These are phyloP conservation scores for Pentalonia nigronervosa DNA, from an alignment of 1,140 invertebrate genomes.

Conservation along the genomic window DNA sequence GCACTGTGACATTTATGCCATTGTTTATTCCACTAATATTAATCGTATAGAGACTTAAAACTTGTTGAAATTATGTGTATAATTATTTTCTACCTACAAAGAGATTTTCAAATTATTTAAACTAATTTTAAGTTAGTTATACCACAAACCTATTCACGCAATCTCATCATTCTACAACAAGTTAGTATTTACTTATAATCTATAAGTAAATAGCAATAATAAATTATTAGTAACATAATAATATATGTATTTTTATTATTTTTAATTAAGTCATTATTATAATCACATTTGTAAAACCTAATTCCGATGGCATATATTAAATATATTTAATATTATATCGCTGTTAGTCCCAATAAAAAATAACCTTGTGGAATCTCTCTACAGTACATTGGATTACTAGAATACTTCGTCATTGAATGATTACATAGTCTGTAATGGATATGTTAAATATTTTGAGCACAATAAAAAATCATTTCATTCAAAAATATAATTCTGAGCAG, in stretches of 20 bases:
- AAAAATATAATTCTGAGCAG: too few relatives aligned
- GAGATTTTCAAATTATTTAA: background rate
- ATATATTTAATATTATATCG: background rate
- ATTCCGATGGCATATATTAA: background rate
- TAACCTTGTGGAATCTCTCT: background rate
- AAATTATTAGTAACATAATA: background rate
- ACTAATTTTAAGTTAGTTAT: background rate
- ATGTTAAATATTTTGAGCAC: too few relatives aligned
- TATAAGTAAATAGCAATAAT: background rate
- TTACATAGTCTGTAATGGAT: background rate
- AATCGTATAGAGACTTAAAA: background rate
- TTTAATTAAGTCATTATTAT: background rate
- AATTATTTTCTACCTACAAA: background rate
- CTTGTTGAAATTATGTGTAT: background rate
- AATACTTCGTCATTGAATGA: background rate
- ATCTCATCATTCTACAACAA: too few relatives aligned
- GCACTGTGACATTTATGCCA: background rate
- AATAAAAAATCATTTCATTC: too few relatives aligned
- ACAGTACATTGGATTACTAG: background rate
- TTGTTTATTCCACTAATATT: background rate
- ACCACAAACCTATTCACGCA: background rate
- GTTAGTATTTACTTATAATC: too few relatives aligned
- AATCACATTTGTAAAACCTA: background rate
- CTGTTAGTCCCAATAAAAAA: background rate
- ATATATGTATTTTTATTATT: background rate